These are phyloP conservation scores for Hypsopygia costalis DNA, from an alignment of 2,888 invertebrate genomes.

Conservation along the genomic window DNA sequence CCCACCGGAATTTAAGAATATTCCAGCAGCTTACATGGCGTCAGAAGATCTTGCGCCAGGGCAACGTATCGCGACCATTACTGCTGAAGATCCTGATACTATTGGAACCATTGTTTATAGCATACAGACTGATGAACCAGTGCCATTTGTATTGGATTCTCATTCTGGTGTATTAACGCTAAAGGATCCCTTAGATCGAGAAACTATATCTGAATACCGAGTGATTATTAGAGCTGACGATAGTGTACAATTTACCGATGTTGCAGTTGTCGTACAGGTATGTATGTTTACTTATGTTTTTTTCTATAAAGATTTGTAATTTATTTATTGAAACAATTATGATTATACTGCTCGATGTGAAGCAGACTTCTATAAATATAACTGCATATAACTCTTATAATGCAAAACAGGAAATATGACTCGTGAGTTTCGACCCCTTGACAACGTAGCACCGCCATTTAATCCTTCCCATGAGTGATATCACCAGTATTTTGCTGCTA, in stretches of 20 bases:
- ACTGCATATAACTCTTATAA: too few species aligned
- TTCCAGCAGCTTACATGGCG: constrained; percentile 86
- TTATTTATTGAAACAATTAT: too few species aligned
- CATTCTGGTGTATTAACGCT: constrained; percentile 86
- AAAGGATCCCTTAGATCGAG: constrained; percentile 90
- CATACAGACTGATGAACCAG: constrained; percentile 83
- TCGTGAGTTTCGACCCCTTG: too few species aligned
- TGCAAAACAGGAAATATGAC: too few species aligned
- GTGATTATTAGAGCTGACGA: constrained; percentile 92
- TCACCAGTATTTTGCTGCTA: too few species aligned
- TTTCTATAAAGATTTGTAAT: too few species aligned
- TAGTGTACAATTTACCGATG: constrained; percentile 92
- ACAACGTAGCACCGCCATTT: too few species aligned
- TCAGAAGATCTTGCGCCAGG: constrained; percentile 93
- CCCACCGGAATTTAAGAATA: constrained; percentile 92
- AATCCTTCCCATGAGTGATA: too few species aligned
- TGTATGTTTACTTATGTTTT: constrained; percentile 47
- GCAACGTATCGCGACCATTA: constrained; percentile 87
- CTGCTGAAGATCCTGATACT: constrained; percentile 92
- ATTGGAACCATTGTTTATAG: constrained; percentile 88
- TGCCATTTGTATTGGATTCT: constrained; percentile 86
- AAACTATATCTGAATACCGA: constrained; percentile 88
- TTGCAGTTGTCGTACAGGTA: constrained; percentile 89
- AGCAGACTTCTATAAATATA: too few species aligned
- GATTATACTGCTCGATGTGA: too few species aligned